Evolutionary conservation across 2,797 vertebrate genomes (phyloP), one percentile per base, ranked within the genome.

Genomic region (Falco berigora): DNA sequence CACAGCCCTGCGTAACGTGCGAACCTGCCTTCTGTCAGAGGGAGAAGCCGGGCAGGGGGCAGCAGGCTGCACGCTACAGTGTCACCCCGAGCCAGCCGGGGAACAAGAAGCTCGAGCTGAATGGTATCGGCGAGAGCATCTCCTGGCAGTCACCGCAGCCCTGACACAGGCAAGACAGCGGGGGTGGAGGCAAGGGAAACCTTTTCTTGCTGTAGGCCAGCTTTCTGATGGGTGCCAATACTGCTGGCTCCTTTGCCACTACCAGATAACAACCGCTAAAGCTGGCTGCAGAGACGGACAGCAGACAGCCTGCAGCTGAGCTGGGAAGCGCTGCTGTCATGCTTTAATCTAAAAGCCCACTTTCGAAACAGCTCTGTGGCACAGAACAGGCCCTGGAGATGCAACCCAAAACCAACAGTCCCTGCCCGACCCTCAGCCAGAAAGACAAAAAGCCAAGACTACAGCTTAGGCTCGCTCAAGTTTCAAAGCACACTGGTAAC

Each of bases 91-190:
- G 38, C 94, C 2, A 1, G 25, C 5, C 25, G 6, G 61, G 66
- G 79, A 63, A 71, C 42, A 22, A 32, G 59, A 10, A 78, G 62
- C 78, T 85, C 5, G 5, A 84, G 77, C 59, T 59, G 63, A 75
- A 52, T 2, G 2, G 7, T 34, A 55, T 58, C 58, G 75, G 50
- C 0, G 0, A 59, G 28, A 89, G 69, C 62, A 90, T 86, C 83
- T 88, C 77, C 59, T 15, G 14, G 72, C 67, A 90, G 67, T 17
- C 81, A 22, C 46, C 2, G 5, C 1, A 2, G 20, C 67, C 59
- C 58, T 6, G 49, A 27, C 36, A 59, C 63, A 27, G 0, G 4
- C 17, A 1, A 2, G 42, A 63, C 64, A 19, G 34, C 1, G 1
- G 62, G 47, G 82, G 59, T 69, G 80, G 55, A 76, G 56, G 72